A percentile compares a stretch with the other conserved stretches of the same genome.
phyloP scores from a whole-genome alignment of 2,888 invertebrate species.

The Rutpela maculata region DNA sequence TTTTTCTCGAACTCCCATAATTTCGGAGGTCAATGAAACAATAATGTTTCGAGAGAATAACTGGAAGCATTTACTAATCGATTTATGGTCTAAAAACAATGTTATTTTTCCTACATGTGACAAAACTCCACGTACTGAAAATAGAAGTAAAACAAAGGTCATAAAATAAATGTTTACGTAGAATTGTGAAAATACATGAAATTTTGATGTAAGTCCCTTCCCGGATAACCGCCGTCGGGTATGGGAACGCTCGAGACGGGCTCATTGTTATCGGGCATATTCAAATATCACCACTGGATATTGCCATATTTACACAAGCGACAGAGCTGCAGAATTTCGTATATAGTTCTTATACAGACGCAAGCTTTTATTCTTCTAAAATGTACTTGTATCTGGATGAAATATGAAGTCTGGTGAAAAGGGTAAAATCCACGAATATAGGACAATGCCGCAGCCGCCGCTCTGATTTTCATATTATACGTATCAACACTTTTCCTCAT shows the following conservation, averaged over 20 bases:
- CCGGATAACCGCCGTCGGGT: slow-evolving; percentile 44
- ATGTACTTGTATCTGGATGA: slow-evolving; percentile 45
- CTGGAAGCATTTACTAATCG: slow-evolving; percentile 12
- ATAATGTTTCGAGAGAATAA: not conserved
- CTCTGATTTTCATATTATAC: slow-evolving; percentile 39
- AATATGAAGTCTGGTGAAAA: slow-evolving; percentile 41
- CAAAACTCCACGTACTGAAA: slow-evolving; percentile 16
- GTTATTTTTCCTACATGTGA: slow-evolving; percentile 20
- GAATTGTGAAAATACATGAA: slow-evolving; percentile 45
- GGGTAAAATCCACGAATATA: slow-evolving; percentile 35
- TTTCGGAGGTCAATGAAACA: not conserved
- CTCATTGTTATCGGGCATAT: slow-evolving; percentile 54
- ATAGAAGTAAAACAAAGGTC: slow-evolving; percentile 36
- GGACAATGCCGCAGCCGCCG: slow-evolving; percentile 39
- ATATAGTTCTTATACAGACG: slow-evolving; percentile 41
- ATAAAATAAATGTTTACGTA: slow-evolving; percentile 42
- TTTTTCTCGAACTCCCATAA: not conserved
- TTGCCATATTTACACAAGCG: slow-evolving; percentile 51
- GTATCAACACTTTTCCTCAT: slow-evolving; percentile 23
- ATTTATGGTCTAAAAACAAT: slow-evolving; percentile 20
- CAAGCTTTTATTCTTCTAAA: slow-evolving; percentile 41
- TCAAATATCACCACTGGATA: slow-evolving; percentile 54
- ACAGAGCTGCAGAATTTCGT: slow-evolving; percentile 43
- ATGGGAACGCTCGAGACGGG: slow-evolving; percentile 38
- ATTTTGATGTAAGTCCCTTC: slow-evolving; percentile 41